Conservation (phyloP, 2,888 invertebrate genomes). For the Lymantria monacha region DNA sequence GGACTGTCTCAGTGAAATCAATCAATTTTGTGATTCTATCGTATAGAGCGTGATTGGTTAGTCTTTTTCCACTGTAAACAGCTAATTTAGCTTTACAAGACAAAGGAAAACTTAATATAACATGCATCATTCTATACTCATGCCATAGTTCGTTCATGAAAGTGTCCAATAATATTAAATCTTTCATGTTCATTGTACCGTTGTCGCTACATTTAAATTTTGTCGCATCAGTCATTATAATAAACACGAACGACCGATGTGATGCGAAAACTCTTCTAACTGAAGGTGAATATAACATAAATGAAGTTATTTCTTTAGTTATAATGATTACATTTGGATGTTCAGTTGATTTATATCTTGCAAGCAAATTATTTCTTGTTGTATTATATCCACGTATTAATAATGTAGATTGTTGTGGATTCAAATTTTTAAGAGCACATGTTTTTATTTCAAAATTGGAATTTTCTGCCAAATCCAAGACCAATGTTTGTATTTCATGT, state of each 20-base stretch:
- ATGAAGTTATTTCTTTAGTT: conserved; percentile 20
- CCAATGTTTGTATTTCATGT: conserved; percentile 1
- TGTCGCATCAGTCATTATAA: conserved; percentile 35
- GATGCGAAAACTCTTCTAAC: conserved; percentile 19
- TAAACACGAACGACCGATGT: conserved; percentile 37
- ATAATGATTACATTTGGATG: conserved; percentile 33
- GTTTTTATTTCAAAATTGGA: conserved; percentile 7
- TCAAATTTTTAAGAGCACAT: conserved; percentile 11
- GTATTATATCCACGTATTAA: conserved; percentile 4
- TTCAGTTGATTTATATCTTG: conserved; percentile 7
- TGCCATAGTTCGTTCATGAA: conserved; percentile 51
- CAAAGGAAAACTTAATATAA: conserved; percentile 41
- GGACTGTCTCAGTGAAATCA: conserved; percentile 13
- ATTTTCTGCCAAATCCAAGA: conserved; percentile 11
- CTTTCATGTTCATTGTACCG: conserved; percentile 27
- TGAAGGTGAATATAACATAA: conserved; percentile 19
- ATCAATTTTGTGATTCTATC: conserved; percentile 45
- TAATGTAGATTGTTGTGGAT: conserved; percentile 4
- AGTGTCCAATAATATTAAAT: conserved; percentile 26
- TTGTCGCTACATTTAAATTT: conserved; percentile 33
- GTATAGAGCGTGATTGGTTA: conserved; percentile 27
- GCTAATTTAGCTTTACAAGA: conserved; percentile 39
- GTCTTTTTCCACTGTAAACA: conserved; percentile 37
- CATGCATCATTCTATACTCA: conserved; percentile 30
- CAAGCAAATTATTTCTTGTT: neutral